Evolutionary conservation across 30 jellyfish, hydroid and myxozoan species (phyloP).

Genomic region (Aurelia sp.): DNA sequence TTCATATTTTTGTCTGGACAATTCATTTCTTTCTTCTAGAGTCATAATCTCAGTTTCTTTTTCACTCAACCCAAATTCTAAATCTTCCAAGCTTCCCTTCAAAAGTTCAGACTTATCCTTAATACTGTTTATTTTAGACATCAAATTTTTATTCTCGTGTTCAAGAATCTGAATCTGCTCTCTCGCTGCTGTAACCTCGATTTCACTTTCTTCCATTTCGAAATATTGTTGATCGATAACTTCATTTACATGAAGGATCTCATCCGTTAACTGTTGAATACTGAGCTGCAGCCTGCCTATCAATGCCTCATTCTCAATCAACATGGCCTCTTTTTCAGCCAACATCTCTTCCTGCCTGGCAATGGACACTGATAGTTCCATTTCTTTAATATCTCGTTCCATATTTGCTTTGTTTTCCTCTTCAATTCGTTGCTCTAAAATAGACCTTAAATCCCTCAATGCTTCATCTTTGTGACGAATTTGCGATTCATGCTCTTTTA

Average conservation of each 20-base stretch:
- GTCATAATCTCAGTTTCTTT: not conserved
- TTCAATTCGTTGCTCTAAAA: slow-evolving; percentile 36
- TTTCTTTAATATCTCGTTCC: slow-evolving; percentile 36
- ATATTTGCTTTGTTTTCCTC: slow-evolving; percentile 48
- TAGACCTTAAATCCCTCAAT: slow-evolving; percentile 11
- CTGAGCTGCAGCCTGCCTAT: slow-evolving; percentile 13
- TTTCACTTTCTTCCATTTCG: slow-evolving; percentile 25
- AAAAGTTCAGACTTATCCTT: slow-evolving; percentile 15
- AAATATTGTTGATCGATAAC: slow-evolving; percentile 29
- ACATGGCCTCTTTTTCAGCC: not conserved
- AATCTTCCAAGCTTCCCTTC: slow-evolving; percentile 20
- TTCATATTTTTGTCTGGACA: not conserved
- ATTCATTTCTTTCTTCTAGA: not conserved
- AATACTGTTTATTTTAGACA: not conserved
- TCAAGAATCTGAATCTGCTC: not conserved
- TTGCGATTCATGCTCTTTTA: slow-evolving; percentile 34
- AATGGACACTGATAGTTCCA: slow-evolving; percentile 26
- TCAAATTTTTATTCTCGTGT: slow-evolving; percentile 7
- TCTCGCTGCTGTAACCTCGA: not conserved
- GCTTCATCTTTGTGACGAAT: slow-evolving; percentile 22
- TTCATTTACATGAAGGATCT: slow-evolving; percentile 38
- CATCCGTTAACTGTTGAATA: slow-evolving; percentile 49
- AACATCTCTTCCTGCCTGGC: slow-evolving; percentile 41
- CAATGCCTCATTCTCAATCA: slow-evolving; percentile 36
- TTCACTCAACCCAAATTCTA: slow-evolving; percentile 14